These are phyloP conservation scores for Danio albolineatus DNA, from an alignment of 2,797 vertebrate genomes.

Conservation along the genomic window DNA sequence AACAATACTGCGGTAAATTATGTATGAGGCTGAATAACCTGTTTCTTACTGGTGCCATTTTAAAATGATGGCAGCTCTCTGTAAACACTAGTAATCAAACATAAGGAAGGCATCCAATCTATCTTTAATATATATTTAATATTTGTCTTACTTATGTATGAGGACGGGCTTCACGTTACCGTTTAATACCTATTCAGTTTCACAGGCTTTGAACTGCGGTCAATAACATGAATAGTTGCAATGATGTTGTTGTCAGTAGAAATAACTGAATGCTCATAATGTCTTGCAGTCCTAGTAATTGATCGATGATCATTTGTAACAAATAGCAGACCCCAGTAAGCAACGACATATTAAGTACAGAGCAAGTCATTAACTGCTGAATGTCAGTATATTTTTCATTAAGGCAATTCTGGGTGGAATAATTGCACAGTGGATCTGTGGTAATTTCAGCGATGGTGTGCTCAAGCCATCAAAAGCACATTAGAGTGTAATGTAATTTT, in stretches of 20 bases:
- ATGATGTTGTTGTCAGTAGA: constrained; percentile 69
- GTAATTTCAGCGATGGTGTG: constrained; percentile 13
- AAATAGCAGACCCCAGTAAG: constrained; percentile 66
- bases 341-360: constrained; percentile 52
- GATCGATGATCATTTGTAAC: constrained; percentile 69
- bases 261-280: constrained; percentile 76
- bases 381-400: constrained; percentile 29
- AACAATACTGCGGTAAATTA: constrained; percentile 2
- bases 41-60: background rate
- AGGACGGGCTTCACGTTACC: background rate
- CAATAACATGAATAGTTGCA: constrained; percentile 72
- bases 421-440: constrained; percentile 66
- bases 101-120: background rate
- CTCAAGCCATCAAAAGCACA: constrained; percentile 71
- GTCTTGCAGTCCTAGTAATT: constrained; percentile 70
- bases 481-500: constrained; percentile 62
- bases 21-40: background rate
- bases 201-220: constrained; percentile 66
- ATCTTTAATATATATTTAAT: background rate
- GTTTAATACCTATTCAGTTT: constrained; percentile 44
- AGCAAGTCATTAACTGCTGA: constrained; percentile 45
- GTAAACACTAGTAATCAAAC: background rate
- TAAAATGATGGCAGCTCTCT: background rate
- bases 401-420: constrained; percentile 61
- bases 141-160: background rate